Conservation (phyloP, 2,797 vertebrate species). For the Falco berigora region DNA sequence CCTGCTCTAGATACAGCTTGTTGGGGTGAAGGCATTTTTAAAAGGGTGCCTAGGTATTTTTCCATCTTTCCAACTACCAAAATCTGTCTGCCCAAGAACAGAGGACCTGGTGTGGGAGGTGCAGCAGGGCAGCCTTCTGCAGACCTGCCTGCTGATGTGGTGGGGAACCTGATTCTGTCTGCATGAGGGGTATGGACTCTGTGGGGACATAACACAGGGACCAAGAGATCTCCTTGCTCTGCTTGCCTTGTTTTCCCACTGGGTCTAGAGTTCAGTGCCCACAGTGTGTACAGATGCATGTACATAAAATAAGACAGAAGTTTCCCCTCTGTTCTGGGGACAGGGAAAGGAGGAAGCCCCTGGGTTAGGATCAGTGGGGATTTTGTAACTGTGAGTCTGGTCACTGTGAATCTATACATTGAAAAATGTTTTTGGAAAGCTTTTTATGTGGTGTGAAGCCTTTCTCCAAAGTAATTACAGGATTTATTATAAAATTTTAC, state of each 20-base stretch:
- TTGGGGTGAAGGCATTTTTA: background rate
- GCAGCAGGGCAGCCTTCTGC: accelerated
- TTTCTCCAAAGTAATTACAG: background rate
- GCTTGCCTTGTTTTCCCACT: background rate
- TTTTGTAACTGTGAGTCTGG: background rate
- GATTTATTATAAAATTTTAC: background rate
- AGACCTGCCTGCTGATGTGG: accelerated
- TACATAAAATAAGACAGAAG: background rate
- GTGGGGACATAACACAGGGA: accelerated
- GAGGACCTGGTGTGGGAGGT: background rate
- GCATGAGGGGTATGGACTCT: accelerated
- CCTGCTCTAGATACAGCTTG: background rate
- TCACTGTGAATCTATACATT: background rate
- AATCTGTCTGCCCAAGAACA: background rate
- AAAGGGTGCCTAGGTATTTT: background rate
- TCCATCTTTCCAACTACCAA: background rate
- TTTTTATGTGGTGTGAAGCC: background rate
- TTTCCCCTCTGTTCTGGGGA: background rate
- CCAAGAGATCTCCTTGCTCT: background rate
- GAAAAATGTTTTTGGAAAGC: background rate
- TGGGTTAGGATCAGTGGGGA: background rate
- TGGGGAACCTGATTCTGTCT: background rate
- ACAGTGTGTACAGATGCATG: background rate
- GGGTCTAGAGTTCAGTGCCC: background rate
- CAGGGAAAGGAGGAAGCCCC: background rate